A percentile compares a stretch with the other conserved stretches of the same genome.
These are phyloP conservation scores for Bilobella aurantiaca DNA, from an alignment of 1,140 invertebrate genomes.

Conservation along the genomic window DNA sequence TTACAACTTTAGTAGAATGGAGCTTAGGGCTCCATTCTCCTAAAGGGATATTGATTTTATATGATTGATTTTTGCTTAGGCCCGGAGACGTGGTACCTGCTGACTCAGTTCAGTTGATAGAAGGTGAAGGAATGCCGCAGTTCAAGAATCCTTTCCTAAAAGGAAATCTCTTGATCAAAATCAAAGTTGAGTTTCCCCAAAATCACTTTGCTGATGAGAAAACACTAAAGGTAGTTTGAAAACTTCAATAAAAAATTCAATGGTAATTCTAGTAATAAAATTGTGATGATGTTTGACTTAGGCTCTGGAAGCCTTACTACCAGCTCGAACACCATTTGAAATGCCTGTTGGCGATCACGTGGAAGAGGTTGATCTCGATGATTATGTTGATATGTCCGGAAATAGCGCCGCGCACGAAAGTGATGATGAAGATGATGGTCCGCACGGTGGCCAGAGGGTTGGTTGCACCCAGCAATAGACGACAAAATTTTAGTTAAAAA, in stretches of 20 bases:
- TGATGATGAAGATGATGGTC: conserved; percentile 56
- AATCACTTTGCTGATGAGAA: conserved; percentile 63
- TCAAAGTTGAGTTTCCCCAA: conserved; percentile 71
- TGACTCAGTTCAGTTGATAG: conserved; percentile 69
- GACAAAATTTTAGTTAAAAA: not conserved
- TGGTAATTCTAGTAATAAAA: not conserved
- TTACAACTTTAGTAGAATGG: no score
- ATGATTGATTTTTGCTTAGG: conserved; percentile 1
- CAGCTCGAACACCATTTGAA: conserved; percentile 52
- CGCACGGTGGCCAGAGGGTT: conserved; percentile 48
- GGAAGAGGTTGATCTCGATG: conserved; percentile 69
- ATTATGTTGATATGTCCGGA: conserved; percentile 51
- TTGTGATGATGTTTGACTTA: conserved; percentile 36
- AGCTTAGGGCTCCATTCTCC: conserved; percentile 60
- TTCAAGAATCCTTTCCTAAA: conserved; percentile 70
- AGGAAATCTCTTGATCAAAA: conserved; percentile 78
- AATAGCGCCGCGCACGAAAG: conserved; percentile 46
- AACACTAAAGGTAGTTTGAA: conserved; percentile 46
- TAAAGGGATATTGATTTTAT: conserved; percentile 38
- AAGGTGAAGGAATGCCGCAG: conserved; percentile 81
- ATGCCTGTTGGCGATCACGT: conserved; percentile 62
- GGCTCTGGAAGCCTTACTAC: conserved; percentile 59
- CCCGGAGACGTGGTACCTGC: conserved; percentile 34
- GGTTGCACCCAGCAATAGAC: conserved; percentile 58
- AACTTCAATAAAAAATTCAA: not conserved